phyloP scores from a whole-genome alignment of 1,140 invertebrate species.

The Liolophura sinensis region DNA sequence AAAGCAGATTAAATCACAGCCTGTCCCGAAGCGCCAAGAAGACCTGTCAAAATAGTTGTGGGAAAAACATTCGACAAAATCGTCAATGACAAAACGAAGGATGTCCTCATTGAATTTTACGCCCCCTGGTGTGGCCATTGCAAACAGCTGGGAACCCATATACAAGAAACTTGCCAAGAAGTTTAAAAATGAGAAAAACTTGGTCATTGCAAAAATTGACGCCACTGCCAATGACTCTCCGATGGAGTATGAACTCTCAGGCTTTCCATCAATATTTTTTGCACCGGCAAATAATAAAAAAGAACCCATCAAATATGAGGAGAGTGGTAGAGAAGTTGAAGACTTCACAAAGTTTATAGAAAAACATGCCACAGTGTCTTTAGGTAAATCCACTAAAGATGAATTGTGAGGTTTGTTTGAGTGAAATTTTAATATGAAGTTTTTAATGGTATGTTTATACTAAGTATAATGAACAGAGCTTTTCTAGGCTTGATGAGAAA shows the following conservation, averaged over 20 bases:
- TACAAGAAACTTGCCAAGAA: slow-evolving; percentile 93
- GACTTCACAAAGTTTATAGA: slow-evolving; percentile 97
- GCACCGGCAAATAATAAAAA: slow-evolving; percentile 81
- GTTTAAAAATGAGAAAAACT: slow-evolving; percentile 77
- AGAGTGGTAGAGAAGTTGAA: slow-evolving; percentile 87
- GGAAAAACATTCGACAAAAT: slow-evolving; percentile 96
- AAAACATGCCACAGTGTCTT: slow-evolving; percentile 78
- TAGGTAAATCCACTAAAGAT: slow-evolving; percentile 45
- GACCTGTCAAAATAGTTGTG: slow-evolving; percentile 86
- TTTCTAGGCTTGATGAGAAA: too few relatives aligned
- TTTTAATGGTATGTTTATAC: too few relatives aligned
- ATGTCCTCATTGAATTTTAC: slow-evolving; percentile 96
- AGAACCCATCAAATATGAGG: slow-evolving; percentile 80
- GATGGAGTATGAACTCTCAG: slow-evolving; percentile 81
- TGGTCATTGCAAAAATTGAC: slow-evolving; percentile 96
- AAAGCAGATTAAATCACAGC: slow-evolving; percentile 92
- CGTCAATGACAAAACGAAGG: slow-evolving; percentile 86
- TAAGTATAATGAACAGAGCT: too few relatives aligned
- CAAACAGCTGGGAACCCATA: slow-evolving; percentile 89
- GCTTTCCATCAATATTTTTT: slow-evolving; percentile 97
- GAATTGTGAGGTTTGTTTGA: slow-evolving; percentile 38
- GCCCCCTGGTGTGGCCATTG: slow-evolving; percentile 99
- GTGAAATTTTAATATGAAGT: too few relatives aligned
- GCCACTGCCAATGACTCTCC: slow-evolving; percentile 99
- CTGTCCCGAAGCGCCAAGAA: slow-evolving; percentile 84